These are phyloP conservation scores for Seriola aureovittata DNA, from an alignment of 2,113 vertebrate genomes.

Conservation along the genomic window DNA sequence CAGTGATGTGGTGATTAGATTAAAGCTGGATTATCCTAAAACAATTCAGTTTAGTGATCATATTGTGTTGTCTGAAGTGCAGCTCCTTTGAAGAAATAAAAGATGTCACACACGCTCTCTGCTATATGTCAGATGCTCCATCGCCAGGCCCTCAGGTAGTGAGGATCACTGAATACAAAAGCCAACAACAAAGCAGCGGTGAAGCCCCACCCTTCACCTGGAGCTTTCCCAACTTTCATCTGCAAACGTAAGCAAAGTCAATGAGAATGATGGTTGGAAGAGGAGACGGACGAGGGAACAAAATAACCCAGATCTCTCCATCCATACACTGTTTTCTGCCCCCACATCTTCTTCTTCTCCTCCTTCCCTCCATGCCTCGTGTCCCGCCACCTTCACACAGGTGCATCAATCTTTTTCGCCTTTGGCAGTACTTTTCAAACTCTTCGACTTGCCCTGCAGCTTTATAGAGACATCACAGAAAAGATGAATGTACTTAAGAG, in stretches of 20 bases:
- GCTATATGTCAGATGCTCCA: slow-evolving; percentile 42
- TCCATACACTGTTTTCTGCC: slow-evolving; percentile 10
- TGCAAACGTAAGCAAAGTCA: slow-evolving; percentile 44
- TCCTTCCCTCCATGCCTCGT: slow-evolving; percentile 13
- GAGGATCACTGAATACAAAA: slow-evolving; percentile 62
- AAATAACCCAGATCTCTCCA: slow-evolving; percentile 62
- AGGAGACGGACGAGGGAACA: slow-evolving; percentile 34
- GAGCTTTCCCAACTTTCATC: slow-evolving; percentile 65
- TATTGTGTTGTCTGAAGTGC: slow-evolving; percentile 48
- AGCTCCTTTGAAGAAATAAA: slow-evolving; percentile 61
- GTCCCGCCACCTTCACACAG: slow-evolving; percentile 50
- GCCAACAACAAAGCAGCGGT: slow-evolving; percentile 62
- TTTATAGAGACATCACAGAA: slow-evolving; percentile 40
- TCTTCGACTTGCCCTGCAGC: slow-evolving; percentile 32
- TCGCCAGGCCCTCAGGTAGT: slow-evolving; percentile 50
- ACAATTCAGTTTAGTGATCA: slow-evolving; percentile 36
- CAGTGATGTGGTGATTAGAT: slow-evolving; percentile 18
- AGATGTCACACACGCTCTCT: slow-evolving; percentile 44
- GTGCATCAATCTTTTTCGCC: slow-evolving; percentile 47
- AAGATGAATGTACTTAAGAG: slow-evolving; percentile 43
- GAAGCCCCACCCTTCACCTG: slow-evolving; percentile 46
- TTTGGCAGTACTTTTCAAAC: slow-evolving; percentile 29
- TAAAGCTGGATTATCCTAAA: slow-evolving; percentile 7
- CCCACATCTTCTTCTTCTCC: slow-evolving; percentile 45
- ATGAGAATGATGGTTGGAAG: slow-evolving; percentile 56